Conservation (phyloP, 1,140 invertebrate genomes). For the Delia radicum region DNA sequence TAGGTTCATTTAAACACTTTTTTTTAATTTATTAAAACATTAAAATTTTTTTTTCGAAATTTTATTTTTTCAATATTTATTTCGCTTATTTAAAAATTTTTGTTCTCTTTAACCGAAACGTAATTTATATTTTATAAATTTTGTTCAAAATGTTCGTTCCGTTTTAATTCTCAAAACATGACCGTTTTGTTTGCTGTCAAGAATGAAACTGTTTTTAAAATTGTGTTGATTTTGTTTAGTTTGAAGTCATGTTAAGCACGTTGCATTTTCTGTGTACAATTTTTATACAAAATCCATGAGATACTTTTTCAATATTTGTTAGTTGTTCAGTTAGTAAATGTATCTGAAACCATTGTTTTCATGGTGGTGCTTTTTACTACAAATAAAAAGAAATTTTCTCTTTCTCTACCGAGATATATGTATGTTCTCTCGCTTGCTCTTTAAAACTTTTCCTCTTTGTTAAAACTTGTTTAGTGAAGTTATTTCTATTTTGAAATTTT, state of each 20-base stretch:
- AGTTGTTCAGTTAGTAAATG: no score
- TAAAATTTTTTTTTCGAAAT: neutral
- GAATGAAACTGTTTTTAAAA: slow-evolving; percentile 8
- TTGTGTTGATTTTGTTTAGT: neutral
- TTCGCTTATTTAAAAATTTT: neutral
- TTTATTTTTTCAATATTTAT: neutral
- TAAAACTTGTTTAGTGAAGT: neutral
- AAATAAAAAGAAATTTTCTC: neutral
- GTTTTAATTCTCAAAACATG: neutral
- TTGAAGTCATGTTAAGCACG: slow-evolving; percentile 11
- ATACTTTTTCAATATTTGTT: no score
- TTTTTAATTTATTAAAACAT: neutral
- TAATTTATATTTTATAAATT: neutral
- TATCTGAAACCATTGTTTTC: no score
- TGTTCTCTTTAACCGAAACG: neutral
- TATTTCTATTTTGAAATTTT: neutral
- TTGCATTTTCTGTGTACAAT: neutral
- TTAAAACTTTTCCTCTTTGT: neutral
- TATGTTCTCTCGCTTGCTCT: neutral
- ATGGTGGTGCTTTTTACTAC: no score
- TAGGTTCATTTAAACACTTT: neutral
- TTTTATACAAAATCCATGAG: no score
- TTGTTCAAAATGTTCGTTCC: neutral
- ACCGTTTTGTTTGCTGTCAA: neutral
- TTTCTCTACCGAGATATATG: no score